Evolutionary conservation across 2,888 invertebrate species (phyloP), one percentile per base, ranked within the genome.

Genomic region (Bugula neritina): DNA sequence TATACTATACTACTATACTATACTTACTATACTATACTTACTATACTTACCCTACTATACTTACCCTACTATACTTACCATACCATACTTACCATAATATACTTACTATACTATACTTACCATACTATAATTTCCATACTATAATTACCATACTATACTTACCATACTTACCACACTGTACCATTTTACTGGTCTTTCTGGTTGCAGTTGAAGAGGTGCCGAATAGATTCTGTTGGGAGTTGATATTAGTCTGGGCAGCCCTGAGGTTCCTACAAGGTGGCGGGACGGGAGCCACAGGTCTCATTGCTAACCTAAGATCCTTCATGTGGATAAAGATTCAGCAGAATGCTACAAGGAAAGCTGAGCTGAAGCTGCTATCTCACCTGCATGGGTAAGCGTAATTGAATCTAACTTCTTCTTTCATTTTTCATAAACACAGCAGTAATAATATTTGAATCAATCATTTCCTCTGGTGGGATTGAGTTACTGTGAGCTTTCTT

Each of bases 221-320:
- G 43, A 10, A 43, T 43, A 43, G 43, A 29, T 95, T 92, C 84
- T 89, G 93, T 77, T 98, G 94, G 93, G 94, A 95, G 81, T 89
- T 90, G 78, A 90, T 99, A 72, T 83, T 94, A 25, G 88, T 92
- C 72, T 27, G 23, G 23, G 25, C 5, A 23, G 86, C 86, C 1
- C 89, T 96, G 78, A 94, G 94, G 85, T 93, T 95, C 83, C 86
- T 95, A 17, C 94, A 94, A 88, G 95, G 95, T 3, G 95, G 95
- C 0, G 85, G 94, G 69, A 85, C 95, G 71, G 43, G 43, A 43
- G 43, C 43, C 17, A 43, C 43, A 5, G 43, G 43, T 17, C 43
- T 43, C 43, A 43, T 43, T 43, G 95, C 93, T 84, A 95, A 94
- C 84, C 80, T 94, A 10, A 88, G 95, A 57, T 90, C 91, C 0